These are phyloP conservation scores for Blastobasis adustella DNA, from an alignment of 2,888 invertebrate species.

Conservation along the genomic window DNA sequence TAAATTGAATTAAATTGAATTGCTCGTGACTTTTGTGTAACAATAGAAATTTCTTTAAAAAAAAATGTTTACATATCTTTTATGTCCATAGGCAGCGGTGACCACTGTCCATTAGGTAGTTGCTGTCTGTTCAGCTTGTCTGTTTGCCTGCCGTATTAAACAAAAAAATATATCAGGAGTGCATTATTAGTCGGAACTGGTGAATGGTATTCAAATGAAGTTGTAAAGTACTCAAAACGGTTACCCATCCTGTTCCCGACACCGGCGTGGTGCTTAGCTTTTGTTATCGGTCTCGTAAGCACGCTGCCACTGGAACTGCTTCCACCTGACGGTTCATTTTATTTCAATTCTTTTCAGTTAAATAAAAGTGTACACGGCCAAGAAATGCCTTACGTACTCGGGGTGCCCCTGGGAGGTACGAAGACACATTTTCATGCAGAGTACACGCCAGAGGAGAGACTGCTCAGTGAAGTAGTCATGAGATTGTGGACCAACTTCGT, in stretches of 20 bases:
- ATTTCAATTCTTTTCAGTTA: slow-evolving; percentile 60
- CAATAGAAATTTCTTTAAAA: too few species aligned
- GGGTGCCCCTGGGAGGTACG: slow-evolving; percentile 84
- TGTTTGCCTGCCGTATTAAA: too few species aligned
- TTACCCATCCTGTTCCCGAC: too few species aligned
- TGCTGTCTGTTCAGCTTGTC: too few species aligned
- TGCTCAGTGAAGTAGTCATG: slow-evolving; percentile 91
- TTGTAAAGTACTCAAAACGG: neutral
- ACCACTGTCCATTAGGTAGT: too few species aligned
- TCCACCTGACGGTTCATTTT: neutral
- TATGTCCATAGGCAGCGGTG: too few species aligned
- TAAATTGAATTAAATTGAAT: too few species aligned
- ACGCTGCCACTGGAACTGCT: neutral
- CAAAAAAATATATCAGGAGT: too few species aligned
- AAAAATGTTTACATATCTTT: too few species aligned
- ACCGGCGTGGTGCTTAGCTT: too few species aligned
- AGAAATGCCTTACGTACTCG: slow-evolving; percentile 90
- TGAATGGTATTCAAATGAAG: neutral
- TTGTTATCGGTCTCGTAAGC: too few species aligned
- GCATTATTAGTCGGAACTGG: neutral
- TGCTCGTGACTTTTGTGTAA: too few species aligned
- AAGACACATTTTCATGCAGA: slow-evolving; percentile 81
- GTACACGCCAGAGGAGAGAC: slow-evolving; percentile 84
- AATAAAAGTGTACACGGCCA: slow-evolving; percentile 88
- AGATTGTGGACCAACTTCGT: slow-evolving; percentile 93